These are phyloP conservation scores for Crotophaga sulcirostris DNA, from an alignment of 2,113 vertebrate genomes.

Conservation along the genomic window DNA sequence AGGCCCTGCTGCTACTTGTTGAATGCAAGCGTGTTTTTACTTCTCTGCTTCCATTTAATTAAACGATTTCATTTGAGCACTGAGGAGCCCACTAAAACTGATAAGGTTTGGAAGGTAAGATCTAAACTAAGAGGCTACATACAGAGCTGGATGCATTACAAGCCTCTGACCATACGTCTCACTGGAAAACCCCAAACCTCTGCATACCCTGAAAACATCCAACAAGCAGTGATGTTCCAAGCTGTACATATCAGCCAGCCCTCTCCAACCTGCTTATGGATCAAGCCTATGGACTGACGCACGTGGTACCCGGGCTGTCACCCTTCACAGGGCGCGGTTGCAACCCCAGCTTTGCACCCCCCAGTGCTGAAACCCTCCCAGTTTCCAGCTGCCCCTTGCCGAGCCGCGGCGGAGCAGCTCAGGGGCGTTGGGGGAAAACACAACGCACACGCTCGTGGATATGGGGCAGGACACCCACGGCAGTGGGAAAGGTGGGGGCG, in stretches of 20 bases:
- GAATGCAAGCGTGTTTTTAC: not conserved
- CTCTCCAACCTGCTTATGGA: not conserved
- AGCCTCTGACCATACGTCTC: not conserved
- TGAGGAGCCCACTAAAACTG: not conserved
- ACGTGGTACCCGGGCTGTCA: accelerated
- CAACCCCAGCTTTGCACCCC: not conserved
- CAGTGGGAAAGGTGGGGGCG: too few relatives aligned
- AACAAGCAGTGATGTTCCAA: not conserved
- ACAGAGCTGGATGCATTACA: not conserved
- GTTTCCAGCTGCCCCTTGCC: not conserved
- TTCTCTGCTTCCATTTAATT: not conserved
- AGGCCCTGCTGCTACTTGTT: accelerated
- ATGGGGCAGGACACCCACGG: too few relatives aligned
- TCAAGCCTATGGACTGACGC: accelerated
- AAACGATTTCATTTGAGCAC: not conserved
- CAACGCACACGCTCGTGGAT: too few relatives aligned
- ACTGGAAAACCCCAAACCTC: not conserved
- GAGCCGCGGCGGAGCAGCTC: not conserved
- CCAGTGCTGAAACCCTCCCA: not conserved
- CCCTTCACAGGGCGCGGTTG: not conserved
- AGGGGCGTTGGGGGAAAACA: too few relatives aligned
- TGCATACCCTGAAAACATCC: accelerated
- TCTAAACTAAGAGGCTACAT: not conserved
- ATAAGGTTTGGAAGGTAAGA: not conserved
- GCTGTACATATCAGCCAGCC: accelerated